Percentiles rank a stretch among this genome's conserved stretches.
Evolutionary conservation across 2,113 vertebrate genomes (phyloP).

Genomic region (Oxyruncus cristatus): DNA sequence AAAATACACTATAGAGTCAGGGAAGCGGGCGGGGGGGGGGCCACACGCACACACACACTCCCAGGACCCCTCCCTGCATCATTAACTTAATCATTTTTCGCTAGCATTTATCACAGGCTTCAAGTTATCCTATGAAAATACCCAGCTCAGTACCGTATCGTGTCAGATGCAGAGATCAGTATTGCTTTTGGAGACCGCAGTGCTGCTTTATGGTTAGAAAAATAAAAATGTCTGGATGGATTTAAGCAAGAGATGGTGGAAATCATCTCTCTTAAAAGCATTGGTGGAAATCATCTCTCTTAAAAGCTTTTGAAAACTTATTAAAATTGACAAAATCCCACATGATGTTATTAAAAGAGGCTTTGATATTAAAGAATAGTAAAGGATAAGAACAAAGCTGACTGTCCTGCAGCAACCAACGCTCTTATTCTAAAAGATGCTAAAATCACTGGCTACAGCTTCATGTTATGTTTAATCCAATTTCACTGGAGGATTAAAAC

Average conservation of each 20-base stretch:
- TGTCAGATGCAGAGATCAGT: not conserved
- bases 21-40: rapidly evolving
- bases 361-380: not conserved
- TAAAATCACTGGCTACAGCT: not conserved
- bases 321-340: not conserved
- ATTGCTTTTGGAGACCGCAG: not conserved
- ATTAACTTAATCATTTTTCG: rapidly evolving
- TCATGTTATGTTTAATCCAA: not conserved
- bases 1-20: not conserved
- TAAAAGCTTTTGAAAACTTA: not conserved
- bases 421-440: not conserved
- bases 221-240: not conserved
- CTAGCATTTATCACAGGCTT: not conserved
- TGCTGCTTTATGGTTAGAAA: not conserved
- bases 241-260: not conserved
- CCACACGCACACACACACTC: too few species aligned
- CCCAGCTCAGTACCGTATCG: not conserved
- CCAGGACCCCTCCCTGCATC: rapidly evolving
- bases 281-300: not conserved
- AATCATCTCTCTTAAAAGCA: not conserved
- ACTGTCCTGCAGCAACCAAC: not conserved
- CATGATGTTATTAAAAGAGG: rapidly evolving
- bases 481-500: not conserved
- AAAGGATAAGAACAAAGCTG: not conserved
- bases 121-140: not conserved